A percentile compares a stretch with the other conserved stretches of the same genome.
These are phyloP conservation scores for Crotalus helleri DNA, from an alignment of 2,113 vertebrate species.

Conservation along the genomic window DNA sequence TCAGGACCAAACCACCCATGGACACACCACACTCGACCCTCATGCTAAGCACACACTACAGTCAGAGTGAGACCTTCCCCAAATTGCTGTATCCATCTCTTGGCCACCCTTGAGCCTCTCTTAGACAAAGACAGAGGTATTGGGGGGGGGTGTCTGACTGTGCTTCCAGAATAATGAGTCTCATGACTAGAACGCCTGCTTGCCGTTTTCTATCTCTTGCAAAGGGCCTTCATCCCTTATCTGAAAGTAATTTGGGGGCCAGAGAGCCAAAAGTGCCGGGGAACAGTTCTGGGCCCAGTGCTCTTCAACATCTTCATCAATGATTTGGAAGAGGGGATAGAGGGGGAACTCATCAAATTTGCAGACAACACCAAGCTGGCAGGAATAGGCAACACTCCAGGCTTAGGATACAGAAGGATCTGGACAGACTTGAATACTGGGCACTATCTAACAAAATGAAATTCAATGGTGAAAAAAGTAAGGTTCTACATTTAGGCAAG, in stretches of 20 bases:
- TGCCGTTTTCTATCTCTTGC: background rate
- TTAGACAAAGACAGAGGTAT: background rate
- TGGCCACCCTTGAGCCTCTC: background rate
- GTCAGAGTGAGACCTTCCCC: background rate
- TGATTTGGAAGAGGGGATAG: too few relatives aligned
- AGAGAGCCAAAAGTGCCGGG: background rate
- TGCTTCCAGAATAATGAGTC: background rate
- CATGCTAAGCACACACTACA: background rate
- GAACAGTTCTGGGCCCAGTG: background rate
- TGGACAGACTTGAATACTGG: too few relatives aligned
- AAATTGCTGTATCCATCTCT: background rate
- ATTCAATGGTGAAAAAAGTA: too few relatives aligned
- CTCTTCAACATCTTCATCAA: too few relatives aligned
- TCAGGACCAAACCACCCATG: background rate
- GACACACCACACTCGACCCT: background rate
- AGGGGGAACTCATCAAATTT: too few relatives aligned
- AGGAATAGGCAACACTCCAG: too few relatives aligned
- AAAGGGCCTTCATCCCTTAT: background rate
- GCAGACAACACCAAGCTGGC: too few relatives aligned
- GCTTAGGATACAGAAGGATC: too few relatives aligned
- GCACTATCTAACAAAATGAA: too few relatives aligned
- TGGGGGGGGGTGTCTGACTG: background rate
- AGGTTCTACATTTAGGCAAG: too few relatives aligned
- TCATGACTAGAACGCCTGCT: background rate
- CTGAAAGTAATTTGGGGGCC: background rate